These are phyloP conservation scores for Podarcis raffonei DNA, from an alignment of 2,113 vertebrate genomes.

Conservation along the genomic window DNA sequence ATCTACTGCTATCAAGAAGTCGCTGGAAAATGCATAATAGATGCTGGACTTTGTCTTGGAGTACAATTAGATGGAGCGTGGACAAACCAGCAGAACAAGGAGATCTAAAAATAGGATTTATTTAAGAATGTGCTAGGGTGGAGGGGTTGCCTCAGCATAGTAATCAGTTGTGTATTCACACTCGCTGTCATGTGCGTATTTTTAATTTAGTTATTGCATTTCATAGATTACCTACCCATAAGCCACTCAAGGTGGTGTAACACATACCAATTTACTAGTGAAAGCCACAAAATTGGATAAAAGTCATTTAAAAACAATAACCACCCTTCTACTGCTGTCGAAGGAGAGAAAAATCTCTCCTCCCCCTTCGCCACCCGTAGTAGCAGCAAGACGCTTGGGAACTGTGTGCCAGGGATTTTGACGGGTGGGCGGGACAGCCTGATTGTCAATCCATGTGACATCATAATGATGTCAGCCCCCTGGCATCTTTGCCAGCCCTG, in stretches of 20 bases:
- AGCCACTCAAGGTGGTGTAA: not conserved
- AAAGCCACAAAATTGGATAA: not conserved
- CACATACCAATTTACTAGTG: not conserved
- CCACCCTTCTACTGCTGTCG: not conserved
- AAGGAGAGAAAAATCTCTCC: too few species aligned
- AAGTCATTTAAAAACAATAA: not conserved
- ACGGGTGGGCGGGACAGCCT: too few species aligned
- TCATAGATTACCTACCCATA: not conserved
- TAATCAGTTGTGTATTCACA: not conserved
- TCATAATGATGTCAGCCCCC: too few species aligned
- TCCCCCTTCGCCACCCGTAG: too few species aligned
- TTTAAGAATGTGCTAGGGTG: conserved; percentile 9
- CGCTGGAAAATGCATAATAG: not conserved
- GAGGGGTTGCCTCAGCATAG: not conserved
- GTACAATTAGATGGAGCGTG: not conserved
- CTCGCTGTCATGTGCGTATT: not conserved
- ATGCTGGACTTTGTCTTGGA: not conserved
- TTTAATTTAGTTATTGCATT: not conserved
- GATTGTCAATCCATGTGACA: too few species aligned
- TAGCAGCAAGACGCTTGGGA: too few species aligned
- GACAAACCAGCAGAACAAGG: not conserved
- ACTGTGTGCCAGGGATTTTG: too few species aligned
- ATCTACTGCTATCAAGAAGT: conserved; percentile 11
- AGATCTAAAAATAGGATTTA: not conserved
- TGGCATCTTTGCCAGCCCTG: too few species aligned